Evolutionary conservation across 2,888 invertebrate species (phyloP).

Genomic region (Scaptomyza flava): DNA sequence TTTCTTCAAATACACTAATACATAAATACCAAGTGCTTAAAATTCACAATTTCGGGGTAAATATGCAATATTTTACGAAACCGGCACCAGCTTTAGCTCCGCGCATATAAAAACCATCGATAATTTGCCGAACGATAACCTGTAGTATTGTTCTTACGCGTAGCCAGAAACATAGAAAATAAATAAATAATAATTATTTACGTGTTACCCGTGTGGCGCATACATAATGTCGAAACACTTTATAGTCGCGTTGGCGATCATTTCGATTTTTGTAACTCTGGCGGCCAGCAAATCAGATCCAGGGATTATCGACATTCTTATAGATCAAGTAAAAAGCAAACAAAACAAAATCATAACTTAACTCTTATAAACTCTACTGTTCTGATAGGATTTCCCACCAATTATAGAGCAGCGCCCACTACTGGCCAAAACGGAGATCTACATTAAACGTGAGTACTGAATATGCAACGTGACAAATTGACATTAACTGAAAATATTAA

Average conservation of each 20-base stretch:
- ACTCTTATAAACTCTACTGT: background rate
- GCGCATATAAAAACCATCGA: constrained; percentile 37
- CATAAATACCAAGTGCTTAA: background rate
- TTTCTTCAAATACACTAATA: background rate
- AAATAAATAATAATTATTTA: constrained; percentile 58
- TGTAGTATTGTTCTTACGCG: constrained; percentile 54
- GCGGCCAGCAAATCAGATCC: constrained; percentile 59
- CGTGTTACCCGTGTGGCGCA: constrained; percentile 29
- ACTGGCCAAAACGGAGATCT: constrained; percentile 89
- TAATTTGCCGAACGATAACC: constrained; percentile 33
- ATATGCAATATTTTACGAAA: background rate
- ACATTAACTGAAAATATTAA: constrained; percentile 34
- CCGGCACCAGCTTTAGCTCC: constrained; percentile 36
- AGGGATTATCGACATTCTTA: constrained; percentile 52
- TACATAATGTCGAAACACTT: constrained; percentile 44
- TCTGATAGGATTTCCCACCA: constrained; percentile 64
- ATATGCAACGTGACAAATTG: constrained; percentile 45
- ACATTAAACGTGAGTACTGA: constrained; percentile 87
- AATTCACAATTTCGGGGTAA: background rate
- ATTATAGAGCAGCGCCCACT: constrained; percentile 86
- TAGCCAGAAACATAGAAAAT: constrained; percentile 43
- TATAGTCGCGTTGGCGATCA: constrained; percentile 46
- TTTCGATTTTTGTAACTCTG: constrained; percentile 22
- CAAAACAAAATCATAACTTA: constrained; percentile 28
- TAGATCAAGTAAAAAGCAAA: constrained; percentile 52